Percentiles rank a stretch among this genome's conserved stretches.
phyloP scores from a whole-genome alignment of 2,888 invertebrate species.

The Ephialtes manifestator region DNA sequence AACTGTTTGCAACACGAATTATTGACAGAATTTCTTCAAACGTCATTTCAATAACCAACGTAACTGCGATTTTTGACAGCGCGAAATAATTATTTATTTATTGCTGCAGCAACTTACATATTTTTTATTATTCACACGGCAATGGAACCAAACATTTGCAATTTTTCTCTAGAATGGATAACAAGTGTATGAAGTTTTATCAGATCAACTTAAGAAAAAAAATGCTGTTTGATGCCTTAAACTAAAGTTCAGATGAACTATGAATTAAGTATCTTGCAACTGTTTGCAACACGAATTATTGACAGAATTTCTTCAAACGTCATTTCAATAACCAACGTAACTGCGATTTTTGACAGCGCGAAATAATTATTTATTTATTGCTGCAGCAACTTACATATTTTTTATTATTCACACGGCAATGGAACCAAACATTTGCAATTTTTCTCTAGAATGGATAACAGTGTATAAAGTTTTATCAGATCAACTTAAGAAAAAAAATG shows the following conservation, averaged over 20 bases:
- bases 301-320: slow-evolving; percentile 23
- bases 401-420: neutral
- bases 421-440: too few relatives aligned
- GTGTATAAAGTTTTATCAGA: too few relatives aligned
- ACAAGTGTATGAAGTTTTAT: too few relatives aligned
- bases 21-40: slow-evolving; percentile 18
- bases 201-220: neutral
- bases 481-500: too few relatives aligned
- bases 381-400: neutral
- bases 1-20: slow-evolving; percentile 39
- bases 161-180: too few relatives aligned
- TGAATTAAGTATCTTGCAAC: slow-evolving; percentile 20
- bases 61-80: neutral
- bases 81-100: slow-evolving; percentile 23
- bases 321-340: neutral
- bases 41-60: slow-evolving; percentile 1
- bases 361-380: slow-evolving; percentile 21
- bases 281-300: slow-evolving; percentile 24
- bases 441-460: too few relatives aligned
- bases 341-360: neutral
- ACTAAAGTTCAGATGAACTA: slow-evolving; percentile 1
- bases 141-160: too few relatives aligned
- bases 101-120: neutral
- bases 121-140: too few relatives aligned
- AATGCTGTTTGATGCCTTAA: neutral